Evolutionary conservation across 2,888 invertebrate species (phyloP), one percentile per base, ranked within the genome.

Genomic region (Smittia sp.): DNA sequence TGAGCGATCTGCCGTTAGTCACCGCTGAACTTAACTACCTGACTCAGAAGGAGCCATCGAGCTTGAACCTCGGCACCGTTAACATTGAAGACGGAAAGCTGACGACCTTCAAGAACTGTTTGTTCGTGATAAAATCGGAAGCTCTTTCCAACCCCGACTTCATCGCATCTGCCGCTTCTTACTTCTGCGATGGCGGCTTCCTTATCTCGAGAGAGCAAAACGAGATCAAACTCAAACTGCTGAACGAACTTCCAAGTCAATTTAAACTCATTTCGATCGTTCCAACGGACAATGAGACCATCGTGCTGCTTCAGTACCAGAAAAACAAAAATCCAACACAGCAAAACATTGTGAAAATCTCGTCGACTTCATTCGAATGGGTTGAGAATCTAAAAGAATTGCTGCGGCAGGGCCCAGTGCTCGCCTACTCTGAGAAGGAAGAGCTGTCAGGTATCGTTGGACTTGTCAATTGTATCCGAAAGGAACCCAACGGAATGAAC

Each of bases 381-480:
- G 75, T 83, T 6, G 74, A 77, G 6, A 75, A 78, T 38, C 76
- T 81, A 1, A 79, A 82, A 75, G 66, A 78, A 3, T 78, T 78
- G 0, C 75, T 81, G 0, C 69, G 75, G 22, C 80, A 79, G 63
- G 78, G 76, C 11, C 25, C 22, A 3, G 78, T 90, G 0, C 83
- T 91, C 0, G 79, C 96, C 0, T 87, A 91, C 18, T 84, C 88
- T 0, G 87, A 90, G 79, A 86, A 88, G 76, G 88, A 90, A 74
- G 84, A 85, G 1, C 83, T 88, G 6, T 92, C 86, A 79, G 98
- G 98, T 13, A 84, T 96, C 0, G 80, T 95, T 22, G 98, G 98
- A n/a, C 82, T 97, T 73, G 88, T 93, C 0, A 95, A 95, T 77
- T 96, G 96, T 80, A 80, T 98, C 27, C 85, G 91, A 74, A 89